phyloP scores from a whole-genome alignment of 2,113 vertebrate species.

The Alligator mississippiensis region DNA sequence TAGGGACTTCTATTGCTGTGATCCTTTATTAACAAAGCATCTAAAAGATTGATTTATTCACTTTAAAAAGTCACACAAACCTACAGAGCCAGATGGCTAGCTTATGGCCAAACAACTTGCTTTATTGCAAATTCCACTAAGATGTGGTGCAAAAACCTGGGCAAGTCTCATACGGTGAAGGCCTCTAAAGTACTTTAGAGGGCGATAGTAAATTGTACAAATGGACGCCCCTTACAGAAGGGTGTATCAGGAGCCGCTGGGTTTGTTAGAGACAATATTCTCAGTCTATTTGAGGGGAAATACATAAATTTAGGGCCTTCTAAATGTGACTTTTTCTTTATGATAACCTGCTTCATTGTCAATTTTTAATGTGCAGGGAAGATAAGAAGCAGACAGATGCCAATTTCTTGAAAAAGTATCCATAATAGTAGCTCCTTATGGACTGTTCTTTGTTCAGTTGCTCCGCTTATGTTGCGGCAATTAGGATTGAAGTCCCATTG shows the following conservation, averaged over 20 bases:
- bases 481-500: accelerated
- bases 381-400: constrained; percentile 17
- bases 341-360: background rate
- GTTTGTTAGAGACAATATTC: background rate
- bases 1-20: background rate
- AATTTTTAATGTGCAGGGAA: constrained; percentile 45
- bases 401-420: background rate
- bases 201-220: background rate
- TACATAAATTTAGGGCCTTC: background rate
- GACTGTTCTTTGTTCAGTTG: background rate
- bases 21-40: background rate
- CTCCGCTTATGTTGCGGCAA: background rate
- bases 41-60: background rate
- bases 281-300: background rate
- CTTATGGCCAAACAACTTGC: background rate
- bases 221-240: background rate
- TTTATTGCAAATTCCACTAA: background rate
- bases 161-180: background rate
- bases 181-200: background rate
- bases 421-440: background rate
- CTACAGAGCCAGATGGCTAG: background rate
- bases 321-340: background rate
- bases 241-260: background rate
- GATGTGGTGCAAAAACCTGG: background rate
- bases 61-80: background rate